Evolutionary conservation across 1,140 invertebrate species (phyloP).

Genomic region (Sycophaga agraensis): DNA sequence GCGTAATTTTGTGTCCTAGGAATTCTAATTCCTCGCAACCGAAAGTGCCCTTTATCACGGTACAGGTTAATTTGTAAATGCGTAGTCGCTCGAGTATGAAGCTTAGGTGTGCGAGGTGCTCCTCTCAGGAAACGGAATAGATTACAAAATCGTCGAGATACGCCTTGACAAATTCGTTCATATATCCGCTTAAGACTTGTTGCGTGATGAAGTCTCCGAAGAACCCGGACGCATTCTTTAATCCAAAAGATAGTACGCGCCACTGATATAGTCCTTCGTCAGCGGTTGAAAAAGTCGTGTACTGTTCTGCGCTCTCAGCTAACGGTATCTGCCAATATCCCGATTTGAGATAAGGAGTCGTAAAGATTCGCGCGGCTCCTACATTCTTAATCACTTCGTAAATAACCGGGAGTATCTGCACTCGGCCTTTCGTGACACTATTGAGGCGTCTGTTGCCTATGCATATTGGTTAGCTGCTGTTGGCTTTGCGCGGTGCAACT

Average conservation of each 20-base stretch:
- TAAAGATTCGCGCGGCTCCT: not conserved
- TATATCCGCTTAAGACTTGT: slow-evolving; percentile 12
- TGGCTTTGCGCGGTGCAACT: too few species aligned
- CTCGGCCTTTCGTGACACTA: not conserved
- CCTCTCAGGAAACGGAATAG: slow-evolving; percentile 5
- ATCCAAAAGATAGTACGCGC: too few species aligned
- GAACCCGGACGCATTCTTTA: slow-evolving; percentile 22
- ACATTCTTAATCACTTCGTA: not conserved
- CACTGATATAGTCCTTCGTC: too few species aligned
- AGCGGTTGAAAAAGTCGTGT: slow-evolving; percentile 50
- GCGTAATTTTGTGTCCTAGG: slow-evolving; percentile 1
- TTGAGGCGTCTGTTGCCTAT: not conserved
- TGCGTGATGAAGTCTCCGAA: slow-evolving; percentile 25
- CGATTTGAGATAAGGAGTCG: not conserved
- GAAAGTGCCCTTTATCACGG: slow-evolving; percentile 12
- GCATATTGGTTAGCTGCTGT: too few species aligned
- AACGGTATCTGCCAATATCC: slow-evolving; percentile 48
- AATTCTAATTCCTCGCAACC: not conserved
- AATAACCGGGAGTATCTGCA: not conserved
- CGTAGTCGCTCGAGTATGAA: slow-evolving; percentile 16
- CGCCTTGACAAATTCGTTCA: slow-evolving; percentile 11
- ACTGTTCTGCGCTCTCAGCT: slow-evolving; percentile 33
- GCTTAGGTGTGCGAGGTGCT: slow-evolving; percentile 19
- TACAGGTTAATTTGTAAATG: not conserved
- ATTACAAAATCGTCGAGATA: slow-evolving; percentile 18